A percentile compares a stretch with the other conserved stretches of the same genome.
Conservation (phyloP, 2,888 invertebrate genomes). For the Clitarchus hookeri region DNA sequence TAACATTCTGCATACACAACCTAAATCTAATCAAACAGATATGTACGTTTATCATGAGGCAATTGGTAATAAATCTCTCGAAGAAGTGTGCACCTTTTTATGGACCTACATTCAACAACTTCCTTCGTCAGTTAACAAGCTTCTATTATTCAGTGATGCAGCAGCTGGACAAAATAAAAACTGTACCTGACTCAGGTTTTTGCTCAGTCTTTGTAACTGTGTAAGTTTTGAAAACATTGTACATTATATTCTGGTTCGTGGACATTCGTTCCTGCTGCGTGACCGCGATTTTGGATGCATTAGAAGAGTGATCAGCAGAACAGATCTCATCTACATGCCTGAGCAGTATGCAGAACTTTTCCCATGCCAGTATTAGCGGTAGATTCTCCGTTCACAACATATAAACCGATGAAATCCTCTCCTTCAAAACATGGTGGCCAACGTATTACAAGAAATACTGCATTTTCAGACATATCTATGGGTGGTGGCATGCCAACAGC, state of each 20-base stretch:
- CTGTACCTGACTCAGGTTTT: slow-evolving; percentile 29
- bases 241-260: slow-evolving; percentile 42
- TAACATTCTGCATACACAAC: slow-evolving; percentile 41
- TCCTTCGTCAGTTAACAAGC: slow-evolving; percentile 34
- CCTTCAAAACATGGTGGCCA: slow-evolving; percentile 30
- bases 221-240: slow-evolving; percentile 38
- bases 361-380: not conserved
- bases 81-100: slow-evolving; percentile 38
- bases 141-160: slow-evolving; percentile 40
- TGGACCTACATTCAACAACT: slow-evolving; percentile 34
- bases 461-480: slow-evolving; percentile 15
- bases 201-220: slow-evolving; percentile 37
- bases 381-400: slow-evolving; percentile 17
- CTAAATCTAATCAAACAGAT: slow-evolving; percentile 38
- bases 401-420: slow-evolving; percentile 1
- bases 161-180: slow-evolving; percentile 42
- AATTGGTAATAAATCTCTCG: slow-evolving; percentile 35
- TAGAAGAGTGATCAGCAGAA: slow-evolving; percentile 38
- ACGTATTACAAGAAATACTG: slow-evolving; percentile 26
- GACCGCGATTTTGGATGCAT: slow-evolving; percentile 43
- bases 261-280: slow-evolving; percentile 43
- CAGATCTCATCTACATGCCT: slow-evolving; percentile 36
- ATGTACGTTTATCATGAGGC: slow-evolving; percentile 43
- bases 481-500: not conserved
- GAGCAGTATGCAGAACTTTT: slow-evolving; percentile 37